A percentile compares a stretch with the other conserved stretches of the same genome.
Evolutionary conservation across 2,113 vertebrate species (phyloP).

Genomic region (Calidris pygmaea): DNA sequence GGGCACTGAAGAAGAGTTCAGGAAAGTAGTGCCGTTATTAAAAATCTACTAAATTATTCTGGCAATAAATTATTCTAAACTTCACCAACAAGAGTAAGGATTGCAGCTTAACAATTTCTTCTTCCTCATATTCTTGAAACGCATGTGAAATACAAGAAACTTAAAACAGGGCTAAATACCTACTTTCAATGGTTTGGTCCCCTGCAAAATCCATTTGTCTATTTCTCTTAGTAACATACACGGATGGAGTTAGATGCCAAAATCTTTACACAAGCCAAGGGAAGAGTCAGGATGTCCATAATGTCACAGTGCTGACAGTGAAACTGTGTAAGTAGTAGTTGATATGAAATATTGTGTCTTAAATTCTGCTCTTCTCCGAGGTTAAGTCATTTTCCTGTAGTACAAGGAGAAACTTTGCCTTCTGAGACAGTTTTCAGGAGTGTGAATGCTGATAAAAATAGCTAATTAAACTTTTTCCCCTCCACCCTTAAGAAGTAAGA

Average conservation of each 20-base stretch:
- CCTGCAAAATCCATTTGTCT: background rate
- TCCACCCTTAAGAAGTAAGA: background rate
- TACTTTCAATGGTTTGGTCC: background rate
- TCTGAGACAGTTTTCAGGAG: background rate
- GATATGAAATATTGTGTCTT: background rate
- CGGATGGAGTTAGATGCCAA: background rate
- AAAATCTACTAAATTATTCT: background rate
- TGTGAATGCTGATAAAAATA: background rate
- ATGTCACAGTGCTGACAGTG: background rate
- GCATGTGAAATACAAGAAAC: background rate
- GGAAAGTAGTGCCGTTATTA: background rate
- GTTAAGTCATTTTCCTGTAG: background rate
- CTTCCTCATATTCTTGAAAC: background rate
- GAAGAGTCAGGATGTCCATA: background rate
- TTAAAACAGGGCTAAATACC: background rate
- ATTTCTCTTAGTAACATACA: background rate
- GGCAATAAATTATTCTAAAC: background rate
- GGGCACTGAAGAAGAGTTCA: background rate
- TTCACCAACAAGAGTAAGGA: background rate
- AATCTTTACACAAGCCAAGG: background rate
- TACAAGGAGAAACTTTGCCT: background rate
- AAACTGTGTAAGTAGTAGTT: accelerated
- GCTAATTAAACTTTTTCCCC: background rate
- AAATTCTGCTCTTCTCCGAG: background rate
- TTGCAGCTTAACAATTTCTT: background rate